Percentiles rank a stretch among this genome's conserved stretches.
Evolutionary conservation across 2,888 invertebrate species (phyloP).

Genomic region (Cataglyphis albicans): DNA sequence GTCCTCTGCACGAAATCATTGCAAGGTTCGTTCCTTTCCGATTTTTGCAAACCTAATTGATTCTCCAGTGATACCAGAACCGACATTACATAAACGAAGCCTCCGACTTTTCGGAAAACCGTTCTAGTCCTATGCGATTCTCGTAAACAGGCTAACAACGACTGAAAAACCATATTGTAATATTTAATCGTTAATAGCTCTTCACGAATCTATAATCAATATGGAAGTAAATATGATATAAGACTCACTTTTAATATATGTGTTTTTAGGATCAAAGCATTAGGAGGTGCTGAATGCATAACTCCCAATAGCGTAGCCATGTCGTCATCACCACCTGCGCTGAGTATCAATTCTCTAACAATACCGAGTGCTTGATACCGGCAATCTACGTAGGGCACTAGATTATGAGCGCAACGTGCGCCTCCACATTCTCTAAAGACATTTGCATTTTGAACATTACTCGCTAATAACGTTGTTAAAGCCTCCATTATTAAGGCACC

Average conservation of each 20-base stretch:
- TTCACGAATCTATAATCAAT: neutral
- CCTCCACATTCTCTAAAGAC: constrained; percentile 98
- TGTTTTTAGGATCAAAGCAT: constrained; percentile 93
- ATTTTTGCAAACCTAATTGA: constrained; percentile 88
- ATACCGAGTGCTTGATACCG: constrained; percentile 94
- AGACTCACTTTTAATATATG: constrained; percentile 92
- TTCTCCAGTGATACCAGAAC: constrained; percentile 97
- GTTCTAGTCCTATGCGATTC: constrained; percentile 99
- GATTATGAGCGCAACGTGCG: constrained; percentile 95
- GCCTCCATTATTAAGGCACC: constrained; percentile 96
- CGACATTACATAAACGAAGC: constrained; percentile 98
- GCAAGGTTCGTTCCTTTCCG: constrained; percentile 84
- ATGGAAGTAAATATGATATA: neutral
- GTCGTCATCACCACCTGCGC: constrained; percentile 97
- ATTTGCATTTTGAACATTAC: constrained; percentile 95
- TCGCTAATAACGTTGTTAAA: constrained; percentile 93
- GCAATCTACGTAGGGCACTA: constrained; percentile 94
- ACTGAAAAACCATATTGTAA: constrained; percentile 84
- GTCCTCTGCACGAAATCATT: constrained; percentile 81
- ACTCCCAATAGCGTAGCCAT: constrained; percentile 96
- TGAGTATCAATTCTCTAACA: constrained; percentile 94
- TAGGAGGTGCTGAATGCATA: constrained; percentile 95
- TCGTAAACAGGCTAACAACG: constrained; percentile 94
- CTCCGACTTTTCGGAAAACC: constrained; percentile 98
- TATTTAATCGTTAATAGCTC: neutral